phyloP scores from a whole-genome alignment of 2,888 invertebrate genomes.

The Caenorhabditis sp. region DNA sequence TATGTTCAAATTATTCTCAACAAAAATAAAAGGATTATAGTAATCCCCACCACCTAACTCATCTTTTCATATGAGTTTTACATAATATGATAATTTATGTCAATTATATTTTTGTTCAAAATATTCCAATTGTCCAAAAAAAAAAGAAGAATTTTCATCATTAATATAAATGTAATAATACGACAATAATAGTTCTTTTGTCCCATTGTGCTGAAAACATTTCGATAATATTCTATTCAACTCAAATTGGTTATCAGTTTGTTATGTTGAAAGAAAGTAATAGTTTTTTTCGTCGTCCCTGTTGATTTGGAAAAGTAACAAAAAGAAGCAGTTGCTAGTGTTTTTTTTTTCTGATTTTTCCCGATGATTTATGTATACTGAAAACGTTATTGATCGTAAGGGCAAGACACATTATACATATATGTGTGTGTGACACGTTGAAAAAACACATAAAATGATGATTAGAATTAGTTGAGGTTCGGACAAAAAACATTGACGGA shows the following conservation, averaged over 20 bases:
- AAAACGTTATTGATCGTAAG: neutral
- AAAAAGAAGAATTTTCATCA: too few relatives aligned
- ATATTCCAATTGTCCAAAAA: too few relatives aligned
- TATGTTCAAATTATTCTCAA: neutral
- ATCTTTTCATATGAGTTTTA: neutral
- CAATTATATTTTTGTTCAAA: neutral
- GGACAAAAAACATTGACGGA: neutral
- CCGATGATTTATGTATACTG: neutral
- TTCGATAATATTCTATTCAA: neutral
- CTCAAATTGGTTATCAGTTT: neutral
- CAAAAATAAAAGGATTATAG: neutral
- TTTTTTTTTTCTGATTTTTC: neutral
- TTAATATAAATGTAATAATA: too few relatives aligned
- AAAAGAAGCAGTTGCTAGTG: neutral
- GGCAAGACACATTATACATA: neutral
- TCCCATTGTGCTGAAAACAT: neutral
- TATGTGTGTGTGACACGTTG: neutral
- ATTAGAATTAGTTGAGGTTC: neutral
- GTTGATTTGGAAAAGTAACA: neutral
- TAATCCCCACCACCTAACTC: neutral
- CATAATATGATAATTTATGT: neutral
- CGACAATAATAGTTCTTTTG: too few relatives aligned
- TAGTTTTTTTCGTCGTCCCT: neutral
- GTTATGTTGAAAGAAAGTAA: neutral
- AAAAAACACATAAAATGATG: neutral